These are phyloP conservation scores for Pheucticus melanocephalus DNA, from an alignment of 2,113 vertebrate genomes.

Conservation along the genomic window DNA sequence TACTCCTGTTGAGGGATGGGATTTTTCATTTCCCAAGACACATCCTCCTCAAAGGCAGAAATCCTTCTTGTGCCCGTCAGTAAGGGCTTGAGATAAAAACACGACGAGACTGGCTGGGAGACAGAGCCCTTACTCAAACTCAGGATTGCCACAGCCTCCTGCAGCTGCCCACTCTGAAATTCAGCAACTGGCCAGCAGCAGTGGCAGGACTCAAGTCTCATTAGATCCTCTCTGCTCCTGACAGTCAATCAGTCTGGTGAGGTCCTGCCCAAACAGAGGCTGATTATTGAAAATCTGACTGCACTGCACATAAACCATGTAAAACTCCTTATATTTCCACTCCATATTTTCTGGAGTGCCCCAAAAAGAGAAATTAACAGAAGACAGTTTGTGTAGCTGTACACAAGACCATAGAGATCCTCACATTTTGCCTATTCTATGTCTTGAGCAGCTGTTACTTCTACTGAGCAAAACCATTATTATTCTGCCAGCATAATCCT, in stretches of 20 bases:
- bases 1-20: neutral
- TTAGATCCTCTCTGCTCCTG: neutral
- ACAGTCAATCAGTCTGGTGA: neutral
- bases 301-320: neutral
- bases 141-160: neutral
- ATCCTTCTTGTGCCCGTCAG: neutral
- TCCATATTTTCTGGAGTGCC: neutral
- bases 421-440: neutral
- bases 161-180: neutral
- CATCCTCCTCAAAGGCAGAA: neutral
- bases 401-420: neutral
- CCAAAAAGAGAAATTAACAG: neutral
- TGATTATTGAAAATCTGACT: neutral
- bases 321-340: neutral
- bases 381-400: neutral
- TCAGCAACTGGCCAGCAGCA: neutral
- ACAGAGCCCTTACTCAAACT: neutral
- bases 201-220: neutral
- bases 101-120: neutral
- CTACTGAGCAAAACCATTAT: neutral
- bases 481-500: neutral
- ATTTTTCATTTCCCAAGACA: neutral
- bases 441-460: neutral
- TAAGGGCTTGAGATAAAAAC: neutral
- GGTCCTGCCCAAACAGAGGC: neutral